A percentile compares a stretch with the other conserved stretches of the same genome.
These are phyloP conservation scores for Pseudomyrmex flavicornis DNA, from an alignment of 1,140 invertebrate species.

Conservation along the genomic window DNA sequence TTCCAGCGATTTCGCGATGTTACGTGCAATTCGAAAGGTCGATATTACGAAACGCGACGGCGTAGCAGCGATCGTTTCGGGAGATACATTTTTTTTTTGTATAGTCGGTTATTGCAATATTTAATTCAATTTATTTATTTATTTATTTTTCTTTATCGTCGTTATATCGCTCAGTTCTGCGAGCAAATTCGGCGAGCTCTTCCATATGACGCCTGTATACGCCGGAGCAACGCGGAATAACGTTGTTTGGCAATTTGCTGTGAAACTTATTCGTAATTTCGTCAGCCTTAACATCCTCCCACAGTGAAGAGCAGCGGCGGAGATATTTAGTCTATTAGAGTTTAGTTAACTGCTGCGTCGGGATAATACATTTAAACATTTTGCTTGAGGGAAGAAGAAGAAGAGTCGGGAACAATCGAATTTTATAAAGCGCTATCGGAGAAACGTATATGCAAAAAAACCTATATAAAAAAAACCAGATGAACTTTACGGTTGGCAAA, in stretches of 20 bases:
- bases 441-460: not conserved
- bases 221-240: constrained; percentile 27
- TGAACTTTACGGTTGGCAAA: no score
- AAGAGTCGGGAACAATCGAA: constrained; percentile 43
- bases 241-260: constrained; percentile 56
- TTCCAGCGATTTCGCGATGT: not conserved
- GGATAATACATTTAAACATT: constrained; percentile 54
- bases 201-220: not conserved
- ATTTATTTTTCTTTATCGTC: constrained; percentile 3
- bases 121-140: constrained; percentile 3
- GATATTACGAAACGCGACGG: not conserved
- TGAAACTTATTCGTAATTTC: constrained; percentile 63
- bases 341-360: constrained; percentile 59
- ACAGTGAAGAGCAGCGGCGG: constrained; percentile 43
- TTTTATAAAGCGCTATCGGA: constrained; percentile 2
- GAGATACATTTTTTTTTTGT: not conserved
- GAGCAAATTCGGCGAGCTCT: constrained; percentile 25
- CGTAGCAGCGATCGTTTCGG: not conserved
- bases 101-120: not conserved
- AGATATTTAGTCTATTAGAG: constrained; percentile 63
- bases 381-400: not conserved
- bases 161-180: not conserved
- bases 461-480: no score
- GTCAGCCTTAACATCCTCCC: constrained; percentile 54
- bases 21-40: not conserved